Conservation (phyloP, 2,113 vertebrate genomes). For the Galeopterus variegatus region DNA sequence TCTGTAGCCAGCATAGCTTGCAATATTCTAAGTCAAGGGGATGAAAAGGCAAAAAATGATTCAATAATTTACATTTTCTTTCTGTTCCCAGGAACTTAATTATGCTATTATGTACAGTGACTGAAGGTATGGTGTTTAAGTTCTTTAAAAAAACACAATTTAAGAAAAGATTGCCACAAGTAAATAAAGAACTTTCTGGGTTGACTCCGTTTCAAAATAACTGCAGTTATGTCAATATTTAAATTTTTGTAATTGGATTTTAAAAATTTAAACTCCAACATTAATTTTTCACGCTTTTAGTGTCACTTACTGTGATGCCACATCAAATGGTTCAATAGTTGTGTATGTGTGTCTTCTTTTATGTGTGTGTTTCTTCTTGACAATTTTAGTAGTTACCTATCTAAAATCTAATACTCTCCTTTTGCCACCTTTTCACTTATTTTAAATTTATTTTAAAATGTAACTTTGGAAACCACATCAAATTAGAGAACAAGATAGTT, state of each 20-base stretch:
- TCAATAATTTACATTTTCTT: constrained; percentile 35
- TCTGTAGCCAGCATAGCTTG: constrained; percentile 25
- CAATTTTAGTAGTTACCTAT: neutral
- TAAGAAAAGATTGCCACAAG: neutral
- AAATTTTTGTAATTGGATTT: neutral
- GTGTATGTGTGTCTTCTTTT: neutral
- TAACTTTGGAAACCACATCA: neutral
- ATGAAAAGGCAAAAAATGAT: neutral
- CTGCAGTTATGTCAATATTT: neutral
- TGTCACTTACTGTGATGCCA: neutral
- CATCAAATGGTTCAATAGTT: neutral
- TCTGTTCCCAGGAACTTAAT: constrained; percentile 13
- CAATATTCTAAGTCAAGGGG: neutral
- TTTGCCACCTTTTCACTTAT: neutral
- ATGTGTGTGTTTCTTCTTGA: neutral
- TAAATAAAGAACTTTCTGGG: neutral
- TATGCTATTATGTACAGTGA: neutral
- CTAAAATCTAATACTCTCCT: neutral
- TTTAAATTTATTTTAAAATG: neutral
- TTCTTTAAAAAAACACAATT: neutral
- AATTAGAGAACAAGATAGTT: constrained; percentile 1
- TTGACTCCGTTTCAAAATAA: constrained; percentile 39
- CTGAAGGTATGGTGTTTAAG: neutral
- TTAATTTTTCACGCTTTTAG: neutral
- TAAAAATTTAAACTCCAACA: neutral